A percentile compares a stretch with the other conserved stretches of the same genome.
These are phyloP conservation scores for Ricordea florida DNA, from an alignment of 92 coral and sea anemone species.

Conservation along the genomic window DNA sequence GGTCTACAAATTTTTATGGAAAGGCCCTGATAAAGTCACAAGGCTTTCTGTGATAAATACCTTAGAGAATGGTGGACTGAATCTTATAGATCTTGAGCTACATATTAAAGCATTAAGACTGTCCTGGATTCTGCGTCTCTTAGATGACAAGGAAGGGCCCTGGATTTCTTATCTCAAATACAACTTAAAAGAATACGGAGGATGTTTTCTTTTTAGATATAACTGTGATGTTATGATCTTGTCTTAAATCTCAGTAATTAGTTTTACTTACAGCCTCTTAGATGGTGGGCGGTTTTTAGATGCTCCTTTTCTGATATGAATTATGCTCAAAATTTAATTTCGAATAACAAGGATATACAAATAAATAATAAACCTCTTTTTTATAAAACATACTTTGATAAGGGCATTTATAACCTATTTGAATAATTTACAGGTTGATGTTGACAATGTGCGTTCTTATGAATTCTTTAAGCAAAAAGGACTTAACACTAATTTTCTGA, in stretches of 20 bases:
- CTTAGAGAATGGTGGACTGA: constrained; percentile 19
- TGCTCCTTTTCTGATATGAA: constrained; percentile 2
- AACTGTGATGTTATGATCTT: neutral
- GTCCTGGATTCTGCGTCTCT: constrained; percentile 29
- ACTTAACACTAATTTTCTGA: neutral
- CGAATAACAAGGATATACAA: constrained; percentile 5
- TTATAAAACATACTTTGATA: constrained; percentile 12
- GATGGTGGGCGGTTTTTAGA: neutral
- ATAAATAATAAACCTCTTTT: constrained; percentile 8
- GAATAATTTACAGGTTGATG: constrained; percentile 1
- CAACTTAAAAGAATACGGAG: constrained; percentile 12
- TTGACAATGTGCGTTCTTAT: constrained; percentile 3
- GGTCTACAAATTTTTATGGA: too few species aligned
- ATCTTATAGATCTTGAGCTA: constrained; percentile 8
- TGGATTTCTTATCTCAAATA: constrained; percentile 33
- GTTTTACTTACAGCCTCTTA: neutral
- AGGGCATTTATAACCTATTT: neutral
- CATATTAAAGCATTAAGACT: constrained; percentile 2
- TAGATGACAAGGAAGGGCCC: neutral
- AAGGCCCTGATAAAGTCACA: constrained; percentile 12
- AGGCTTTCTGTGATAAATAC: constrained; percentile 2
- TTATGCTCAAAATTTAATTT: constrained; percentile 5
- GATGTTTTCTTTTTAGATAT: constrained; percentile 9
- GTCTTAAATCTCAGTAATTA: neutral
- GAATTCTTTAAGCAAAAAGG: neutral